These are phyloP conservation scores for Zaprionus camerounensis DNA, from an alignment of 1,140 invertebrate genomes.

Conservation along the genomic window DNA sequence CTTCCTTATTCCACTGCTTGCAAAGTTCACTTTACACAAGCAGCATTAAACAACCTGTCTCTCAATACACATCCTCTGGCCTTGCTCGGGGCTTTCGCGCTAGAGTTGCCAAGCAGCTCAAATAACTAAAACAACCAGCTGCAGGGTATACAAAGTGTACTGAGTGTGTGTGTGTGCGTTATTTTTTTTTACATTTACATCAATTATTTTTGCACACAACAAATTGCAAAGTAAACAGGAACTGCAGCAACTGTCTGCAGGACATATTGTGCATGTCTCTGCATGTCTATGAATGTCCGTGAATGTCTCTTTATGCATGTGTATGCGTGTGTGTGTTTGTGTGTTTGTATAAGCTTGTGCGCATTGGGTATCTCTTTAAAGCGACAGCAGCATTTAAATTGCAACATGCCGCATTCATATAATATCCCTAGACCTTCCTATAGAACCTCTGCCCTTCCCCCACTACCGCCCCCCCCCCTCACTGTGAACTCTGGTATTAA, in stretches of 20 bases:
- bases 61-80: not conserved
- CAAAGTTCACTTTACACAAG: not conserved
- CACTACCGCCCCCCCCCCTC: not conserved
- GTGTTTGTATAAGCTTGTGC: not conserved
- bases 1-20: not conserved
- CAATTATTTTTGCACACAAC: conserved; percentile 7
- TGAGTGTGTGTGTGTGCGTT: not conserved
- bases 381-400: conserved; percentile 8
- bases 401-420: conserved; percentile 11
- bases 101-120: conserved; percentile 2
- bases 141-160: not conserved
- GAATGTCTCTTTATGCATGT: not conserved
- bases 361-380: conserved; percentile 15
- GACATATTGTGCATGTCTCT: conserved; percentile 4
- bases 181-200: conserved; percentile 2
- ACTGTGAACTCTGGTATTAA: not conserved
- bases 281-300: not conserved
- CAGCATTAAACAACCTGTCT: not conserved
- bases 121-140: not conserved
- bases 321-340: not conserved
- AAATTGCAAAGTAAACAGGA: conserved; percentile 7
- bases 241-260: conserved; percentile 2
- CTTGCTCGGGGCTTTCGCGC: not conserved
- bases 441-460: not conserved
- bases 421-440: not conserved